Evolutionary conservation across 1,140 invertebrate species (phyloP).

Genomic region (honey bee (Apis mellifera)): DNA sequence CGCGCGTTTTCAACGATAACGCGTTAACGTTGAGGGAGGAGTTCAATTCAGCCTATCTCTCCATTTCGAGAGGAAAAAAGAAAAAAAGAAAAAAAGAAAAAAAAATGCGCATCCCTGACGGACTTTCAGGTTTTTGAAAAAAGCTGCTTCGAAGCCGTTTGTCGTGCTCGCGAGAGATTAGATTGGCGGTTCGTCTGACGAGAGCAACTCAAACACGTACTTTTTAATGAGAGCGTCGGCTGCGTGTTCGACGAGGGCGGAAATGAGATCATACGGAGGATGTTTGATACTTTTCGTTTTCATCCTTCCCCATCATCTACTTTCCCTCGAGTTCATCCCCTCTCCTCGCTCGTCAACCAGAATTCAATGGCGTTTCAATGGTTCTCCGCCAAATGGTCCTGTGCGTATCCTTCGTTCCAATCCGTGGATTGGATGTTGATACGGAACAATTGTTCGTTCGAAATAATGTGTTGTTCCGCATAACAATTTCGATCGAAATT

Average conservation of each 20-base stretch:
- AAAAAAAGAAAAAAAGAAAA: neutral
- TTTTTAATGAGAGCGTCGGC: constrained; percentile 54
- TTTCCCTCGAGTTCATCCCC: neutral
- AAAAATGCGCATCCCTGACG: neutral
- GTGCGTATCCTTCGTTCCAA: neutral
- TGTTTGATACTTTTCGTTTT: constrained; percentile 37
- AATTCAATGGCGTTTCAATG: constrained; percentile 7
- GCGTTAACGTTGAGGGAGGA: neutral
- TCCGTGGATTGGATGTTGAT: neutral
- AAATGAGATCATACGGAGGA: constrained; percentile 42
- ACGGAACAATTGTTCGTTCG: no score
- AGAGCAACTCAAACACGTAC: constrained; percentile 54
- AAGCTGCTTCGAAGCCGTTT: constrained; percentile 31
- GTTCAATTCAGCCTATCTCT: neutral
- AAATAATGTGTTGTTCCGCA: no score
- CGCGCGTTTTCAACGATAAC: neutral
- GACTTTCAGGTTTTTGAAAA: constrained; percentile 15
- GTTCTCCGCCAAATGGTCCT: neutral
- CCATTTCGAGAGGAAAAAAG: neutral
- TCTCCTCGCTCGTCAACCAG: neutral
- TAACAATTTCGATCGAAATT: neutral
- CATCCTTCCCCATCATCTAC: neutral
- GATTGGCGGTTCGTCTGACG: constrained; percentile 29
- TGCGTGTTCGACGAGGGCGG: constrained; percentile 31
- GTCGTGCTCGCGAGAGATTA: constrained; percentile 49